Conservation (phyloP, 2,797 vertebrate genomes). For the Etheostoma perlongum region DNA sequence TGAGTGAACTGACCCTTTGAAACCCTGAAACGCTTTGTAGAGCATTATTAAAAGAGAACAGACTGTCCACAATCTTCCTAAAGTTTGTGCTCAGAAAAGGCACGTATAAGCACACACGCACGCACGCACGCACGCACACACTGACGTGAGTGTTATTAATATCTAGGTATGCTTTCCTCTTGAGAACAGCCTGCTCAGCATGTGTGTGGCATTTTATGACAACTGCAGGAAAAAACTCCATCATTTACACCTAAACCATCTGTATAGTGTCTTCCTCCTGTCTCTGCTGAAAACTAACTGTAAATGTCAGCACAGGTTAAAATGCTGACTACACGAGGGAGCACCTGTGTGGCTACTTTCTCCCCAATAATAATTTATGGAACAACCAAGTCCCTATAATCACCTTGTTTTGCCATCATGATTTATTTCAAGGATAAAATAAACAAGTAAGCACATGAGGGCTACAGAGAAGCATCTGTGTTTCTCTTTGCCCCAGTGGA, state of each 20-base stretch:
- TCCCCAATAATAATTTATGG: slow-evolving; percentile 66
- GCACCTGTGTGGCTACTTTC: slow-evolving; percentile 66
- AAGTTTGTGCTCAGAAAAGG: slow-evolving; percentile 53
- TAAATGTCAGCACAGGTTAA: slow-evolving; percentile 79
- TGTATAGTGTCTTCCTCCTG: slow-evolving; percentile 62
- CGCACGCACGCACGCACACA: slow-evolving; percentile 28
- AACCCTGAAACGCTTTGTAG: slow-evolving; percentile 19
- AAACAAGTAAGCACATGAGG: slow-evolving; percentile 42
- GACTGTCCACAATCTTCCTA: slow-evolving; percentile 45
- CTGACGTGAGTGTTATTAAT: slow-evolving; percentile 68
- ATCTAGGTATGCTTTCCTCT: slow-evolving; percentile 65
- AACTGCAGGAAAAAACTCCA: slow-evolving; percentile 63
- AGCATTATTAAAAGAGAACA: slow-evolving; percentile 59
- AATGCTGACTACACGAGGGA: slow-evolving; percentile 78
- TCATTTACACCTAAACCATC: slow-evolving; percentile 66
- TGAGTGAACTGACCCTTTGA: slow-evolving; percentile 46
- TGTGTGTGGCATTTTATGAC: slow-evolving; percentile 77
- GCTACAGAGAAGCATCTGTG: slow-evolving; percentile 73
- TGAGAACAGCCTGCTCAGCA: slow-evolving; percentile 77
- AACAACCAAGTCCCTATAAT: slow-evolving; percentile 54
- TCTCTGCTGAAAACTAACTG: slow-evolving; percentile 72
- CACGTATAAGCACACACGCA: slow-evolving; percentile 20
- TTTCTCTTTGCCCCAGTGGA: slow-evolving; percentile 52
- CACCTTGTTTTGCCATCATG: slow-evolving; percentile 61
- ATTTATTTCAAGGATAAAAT: slow-evolving; percentile 60